These are phyloP conservation scores for Hemibagrus guttatus DNA, from an alignment of 2,797 vertebrate species.

Conservation along the genomic window DNA sequence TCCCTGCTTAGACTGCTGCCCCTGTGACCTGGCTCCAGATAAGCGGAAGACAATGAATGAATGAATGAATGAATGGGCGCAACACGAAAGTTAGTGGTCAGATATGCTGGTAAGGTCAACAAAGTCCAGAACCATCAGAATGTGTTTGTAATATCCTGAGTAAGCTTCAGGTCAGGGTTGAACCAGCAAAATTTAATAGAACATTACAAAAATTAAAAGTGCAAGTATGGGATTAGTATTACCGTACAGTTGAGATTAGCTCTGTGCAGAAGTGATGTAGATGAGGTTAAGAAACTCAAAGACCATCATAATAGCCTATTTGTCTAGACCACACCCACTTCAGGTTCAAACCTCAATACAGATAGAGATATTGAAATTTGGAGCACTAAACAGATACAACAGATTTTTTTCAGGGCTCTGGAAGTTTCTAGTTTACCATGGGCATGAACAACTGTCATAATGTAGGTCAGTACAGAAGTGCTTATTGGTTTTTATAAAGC, in stretches of 20 bases:
- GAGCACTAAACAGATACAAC: not conserved
- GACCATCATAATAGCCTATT: not conserved
- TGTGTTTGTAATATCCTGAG: not conserved
- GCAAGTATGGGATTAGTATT: not conserved
- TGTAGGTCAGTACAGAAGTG: not conserved
- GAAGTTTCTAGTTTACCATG: slow-evolving; percentile 2
- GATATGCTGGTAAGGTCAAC: not conserved
- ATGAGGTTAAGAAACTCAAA: not conserved
- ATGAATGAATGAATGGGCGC: no score
- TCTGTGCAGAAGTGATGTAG: not conserved
- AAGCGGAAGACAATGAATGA: no score
- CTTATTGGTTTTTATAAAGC: slow-evolving; percentile 2
- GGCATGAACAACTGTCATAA: not conserved
- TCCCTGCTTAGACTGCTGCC: no score
- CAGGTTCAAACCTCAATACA: not conserved
- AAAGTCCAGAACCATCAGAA: not conserved
- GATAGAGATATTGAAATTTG: not conserved
- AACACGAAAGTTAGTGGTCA: not conserved
- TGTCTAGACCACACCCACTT: not conserved
- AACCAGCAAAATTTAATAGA: no score
- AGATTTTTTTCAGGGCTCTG: not conserved
- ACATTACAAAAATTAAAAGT: no score
- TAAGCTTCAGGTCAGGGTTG: not conserved
- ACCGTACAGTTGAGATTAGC: not conserved
- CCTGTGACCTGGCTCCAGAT: no score